Conservation (phyloP, 2,113 vertebrate species). For the Megaptera novaeangliae region DNA sequence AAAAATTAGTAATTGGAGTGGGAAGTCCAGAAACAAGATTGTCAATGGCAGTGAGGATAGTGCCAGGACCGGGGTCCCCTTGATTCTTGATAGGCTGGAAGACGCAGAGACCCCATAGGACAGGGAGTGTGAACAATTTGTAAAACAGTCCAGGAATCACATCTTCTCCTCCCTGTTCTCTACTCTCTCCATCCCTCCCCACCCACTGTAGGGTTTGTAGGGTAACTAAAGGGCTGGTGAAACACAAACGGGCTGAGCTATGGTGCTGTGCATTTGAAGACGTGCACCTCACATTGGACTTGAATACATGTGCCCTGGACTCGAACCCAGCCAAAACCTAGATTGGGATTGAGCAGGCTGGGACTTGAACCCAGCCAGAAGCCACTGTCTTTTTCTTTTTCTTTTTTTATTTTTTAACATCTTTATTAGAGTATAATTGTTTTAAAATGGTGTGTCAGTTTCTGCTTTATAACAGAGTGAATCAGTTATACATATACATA, state of each 20-base stretch:
- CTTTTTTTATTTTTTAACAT: no score
- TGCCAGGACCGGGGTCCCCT: fast-evolving
- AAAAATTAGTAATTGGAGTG: not conserved
- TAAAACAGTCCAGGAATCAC: not conserved
- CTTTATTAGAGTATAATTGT: no score
- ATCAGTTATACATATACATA: no score
- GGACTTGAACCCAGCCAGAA: no score
- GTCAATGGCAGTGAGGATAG: not conserved
- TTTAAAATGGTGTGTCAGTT: no score
- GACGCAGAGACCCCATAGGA: not conserved
- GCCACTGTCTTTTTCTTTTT: no score
- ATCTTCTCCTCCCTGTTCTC: not conserved
- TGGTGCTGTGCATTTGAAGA: no score
- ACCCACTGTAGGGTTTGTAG: not conserved
- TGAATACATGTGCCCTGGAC: no score
- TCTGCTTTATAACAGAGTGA: no score
- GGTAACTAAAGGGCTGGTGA: not conserved
- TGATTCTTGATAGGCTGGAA: not conserved
- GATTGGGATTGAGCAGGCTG: no score
- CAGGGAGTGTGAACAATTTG: not conserved
- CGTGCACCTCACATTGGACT: no score
- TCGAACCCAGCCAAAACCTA: no score
- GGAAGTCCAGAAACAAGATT: not conserved
- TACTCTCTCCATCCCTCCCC: not conserved
- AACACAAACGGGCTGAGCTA: not conserved